Evolutionary conservation across 2,888 invertebrate genomes (phyloP), one percentile per base, ranked within the genome.

Genomic region (Scaptomyza polygonia): DNA sequence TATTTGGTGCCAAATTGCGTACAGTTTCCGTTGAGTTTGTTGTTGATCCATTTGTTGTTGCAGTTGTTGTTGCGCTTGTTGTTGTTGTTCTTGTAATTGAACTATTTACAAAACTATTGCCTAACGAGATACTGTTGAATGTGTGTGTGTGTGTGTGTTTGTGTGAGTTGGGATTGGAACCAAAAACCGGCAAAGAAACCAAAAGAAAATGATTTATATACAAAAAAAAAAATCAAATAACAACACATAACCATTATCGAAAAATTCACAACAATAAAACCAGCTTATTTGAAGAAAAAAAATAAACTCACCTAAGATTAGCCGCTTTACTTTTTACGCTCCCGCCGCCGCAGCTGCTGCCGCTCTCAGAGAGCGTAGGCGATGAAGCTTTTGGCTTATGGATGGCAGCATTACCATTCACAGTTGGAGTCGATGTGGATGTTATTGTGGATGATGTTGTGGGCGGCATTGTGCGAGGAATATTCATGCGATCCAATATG

Each of bases 401-500:
- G 57, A 39, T 9, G 9, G 39, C 66, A 54, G 75, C 66, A 54
- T 49, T 14, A 18, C 32, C 55, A 39, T 16, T 48, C 40, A 32
- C 58, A 12, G 48, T 48, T 36, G 67, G 21, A 16, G 42, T 51
- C 39, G 66, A 29, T 42, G 67, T 42, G 55, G 63, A 56, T 34
- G 40, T 53, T 32, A 3, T 30, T 18, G 5, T 29, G 18, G 39
- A 9, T 39, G 21, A n/a, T 14, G 52, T n/a, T 49, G 85, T 68
- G 30, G 88, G 55, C 64, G 80, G 11, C 27, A 56, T 57, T 43
- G 82, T 62, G 57, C 84, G 86, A 59, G 77, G 70, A 70, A 84
- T 86, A 77, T 89, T 89, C 79, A 84, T 90, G 59, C 90, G 91
- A 64, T 91, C 91, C 79, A 93, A 92, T 61, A 93, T 92, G 1